Evolutionary conservation across 2,797 vertebrate genomes (phyloP), one percentile per base, ranked within the genome.

Genomic region (Pygocentrus nattereri): DNA sequence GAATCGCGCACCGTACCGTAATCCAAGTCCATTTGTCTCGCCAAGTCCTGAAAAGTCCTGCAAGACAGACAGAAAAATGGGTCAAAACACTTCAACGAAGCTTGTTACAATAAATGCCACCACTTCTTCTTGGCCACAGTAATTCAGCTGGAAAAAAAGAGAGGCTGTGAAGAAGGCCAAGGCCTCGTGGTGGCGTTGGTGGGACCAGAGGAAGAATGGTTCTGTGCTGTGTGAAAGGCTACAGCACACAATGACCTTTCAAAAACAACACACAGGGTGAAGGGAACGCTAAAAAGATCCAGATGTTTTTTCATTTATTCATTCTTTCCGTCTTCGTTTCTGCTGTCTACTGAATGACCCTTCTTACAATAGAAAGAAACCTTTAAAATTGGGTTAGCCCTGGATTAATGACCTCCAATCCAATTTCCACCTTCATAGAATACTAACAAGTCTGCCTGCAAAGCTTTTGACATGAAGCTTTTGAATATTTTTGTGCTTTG

Each of bases 1-100:
- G 98, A 99, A 91, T 99, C 97, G 85, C 96, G 93, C 80, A 99
- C 98, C 0, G 98, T 99, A 71, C 98, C 98, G 0, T 99, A 99
- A 67, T 97, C 94, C 83, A 98, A 92, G 38, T 99, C 98, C 54
- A 97, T 94, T 94, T 99, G 98, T 85, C 96, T 95, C 13, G 96
- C 96, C 88, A 99, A 90, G 90, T 99, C 98, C 92, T 99, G 98
- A 93, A 99, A 98, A 0, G 97, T 96, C 88, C 98, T 99, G 92
- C 16, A 86, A 38, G n/a, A 65, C 12, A 71, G 30, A 65, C 12
- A 77, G 56, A 62, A 38, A 59, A 4, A 19, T 59, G 54, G 34
- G n/a, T 61, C 21, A 30, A 74, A 58, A 74, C 18, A 23, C 41
- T 44, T 10, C 41, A 41, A 44, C 62, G 58, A 44, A 7, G 21